These are phyloP conservation scores for Diorhabda elongata DNA, from an alignment of 1,140 invertebrate species.

Conservation along the genomic window DNA sequence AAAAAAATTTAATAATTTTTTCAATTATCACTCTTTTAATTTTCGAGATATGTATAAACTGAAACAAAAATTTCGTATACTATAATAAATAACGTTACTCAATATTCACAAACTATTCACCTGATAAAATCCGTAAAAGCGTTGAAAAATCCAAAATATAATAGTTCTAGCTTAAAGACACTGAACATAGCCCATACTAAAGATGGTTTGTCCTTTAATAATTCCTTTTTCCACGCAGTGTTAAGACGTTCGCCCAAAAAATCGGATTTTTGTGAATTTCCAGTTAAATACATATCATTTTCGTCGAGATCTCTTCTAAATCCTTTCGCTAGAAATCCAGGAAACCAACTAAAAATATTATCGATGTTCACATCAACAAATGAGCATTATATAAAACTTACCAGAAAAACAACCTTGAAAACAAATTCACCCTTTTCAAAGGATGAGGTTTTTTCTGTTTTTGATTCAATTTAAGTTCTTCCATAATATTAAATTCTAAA, in stretches of 20 bases:
- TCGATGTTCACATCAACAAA: no score
- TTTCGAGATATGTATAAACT: no score
- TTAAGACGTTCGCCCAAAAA: not conserved
- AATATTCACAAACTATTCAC: not conserved
- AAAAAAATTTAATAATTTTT: not conserved
- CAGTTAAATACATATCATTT: slow-evolving; percentile 5
- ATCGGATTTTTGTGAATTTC: not conserved
- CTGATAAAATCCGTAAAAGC: not conserved
- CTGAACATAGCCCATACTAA: not conserved
- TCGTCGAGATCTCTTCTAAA: not conserved
- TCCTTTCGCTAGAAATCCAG: not conserved
- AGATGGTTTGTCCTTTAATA: not conserved
- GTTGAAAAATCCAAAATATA: not conserved
- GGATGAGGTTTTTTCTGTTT: not conserved
- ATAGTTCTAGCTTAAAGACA: not conserved
- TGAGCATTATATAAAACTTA: not conserved
- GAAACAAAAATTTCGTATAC: no score
- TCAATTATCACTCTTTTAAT: no score
- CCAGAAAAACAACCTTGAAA: not conserved
- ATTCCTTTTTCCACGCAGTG: not conserved
- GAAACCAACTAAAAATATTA: not conserved
- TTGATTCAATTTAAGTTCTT: not conserved
- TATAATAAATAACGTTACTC: no score
- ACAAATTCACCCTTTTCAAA: not conserved
- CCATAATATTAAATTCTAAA: not conserved